These are phyloP conservation scores for Agriopis marginaria DNA, from an alignment of 2,888 invertebrate genomes.

Conservation along the genomic window DNA sequence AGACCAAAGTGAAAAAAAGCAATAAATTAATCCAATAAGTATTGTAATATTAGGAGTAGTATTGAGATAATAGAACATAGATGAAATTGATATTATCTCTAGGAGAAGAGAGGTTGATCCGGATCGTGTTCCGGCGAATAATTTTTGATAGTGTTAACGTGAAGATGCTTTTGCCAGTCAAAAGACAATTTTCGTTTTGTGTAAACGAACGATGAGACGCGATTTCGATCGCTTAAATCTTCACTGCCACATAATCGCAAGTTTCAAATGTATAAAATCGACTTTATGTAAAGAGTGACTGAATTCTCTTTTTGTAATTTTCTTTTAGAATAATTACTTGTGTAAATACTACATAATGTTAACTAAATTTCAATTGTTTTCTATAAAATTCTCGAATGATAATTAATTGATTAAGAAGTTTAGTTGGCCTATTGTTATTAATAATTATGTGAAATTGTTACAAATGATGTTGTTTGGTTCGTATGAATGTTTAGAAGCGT, in stretches of 20 bases:
- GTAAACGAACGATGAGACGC: constrained; percentile 38
- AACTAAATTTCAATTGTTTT: constrained; percentile 23
- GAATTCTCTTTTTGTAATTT: constrained; percentile 19
- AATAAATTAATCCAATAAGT: constrained; percentile 71
- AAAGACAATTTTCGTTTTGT: constrained; percentile 71
- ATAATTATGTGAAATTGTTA: constrained; percentile 32
- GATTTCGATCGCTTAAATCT: constrained; percentile 19
- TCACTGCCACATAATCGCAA: constrained; percentile 43
- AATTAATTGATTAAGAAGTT: constrained; percentile 13
- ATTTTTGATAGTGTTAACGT: constrained; percentile 39
- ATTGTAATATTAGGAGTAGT: constrained; percentile 64
- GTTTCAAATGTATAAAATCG: constrained; percentile 6
- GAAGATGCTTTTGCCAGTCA: constrained; percentile 72
- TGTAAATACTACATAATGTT: constrained; percentile 27
- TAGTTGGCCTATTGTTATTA: constrained; percentile 35
- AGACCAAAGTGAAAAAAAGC: constrained; percentile 80
- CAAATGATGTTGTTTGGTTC: constrained; percentile 41
- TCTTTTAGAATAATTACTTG: constrained; percentile 2
- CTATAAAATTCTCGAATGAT: constrained; percentile 23
- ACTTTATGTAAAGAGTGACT: constrained; percentile 24
- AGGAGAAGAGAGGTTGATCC: constrained; percentile 47
- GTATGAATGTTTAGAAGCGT: constrained; percentile 39
- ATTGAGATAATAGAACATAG: constrained; percentile 58
- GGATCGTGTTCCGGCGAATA: constrained; percentile 27
- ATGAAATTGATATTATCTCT: constrained; percentile 54